Evolutionary conservation across 2,797 vertebrate genomes (phyloP).

Genomic region (Pangasius sanitwongsei): DNA sequence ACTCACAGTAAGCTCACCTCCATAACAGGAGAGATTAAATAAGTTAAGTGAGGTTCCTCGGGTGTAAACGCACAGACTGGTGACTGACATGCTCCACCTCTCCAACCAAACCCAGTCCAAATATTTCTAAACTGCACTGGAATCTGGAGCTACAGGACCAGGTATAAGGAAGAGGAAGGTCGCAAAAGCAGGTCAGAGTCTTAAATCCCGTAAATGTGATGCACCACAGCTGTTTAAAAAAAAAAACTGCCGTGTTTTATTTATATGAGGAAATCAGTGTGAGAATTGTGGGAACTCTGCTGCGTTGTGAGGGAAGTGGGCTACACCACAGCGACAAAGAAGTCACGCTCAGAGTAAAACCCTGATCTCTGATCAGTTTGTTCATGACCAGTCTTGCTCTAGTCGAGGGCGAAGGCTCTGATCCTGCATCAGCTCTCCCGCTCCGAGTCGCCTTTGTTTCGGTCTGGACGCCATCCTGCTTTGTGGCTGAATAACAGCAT

Average conservation of each 20-base stretch:
- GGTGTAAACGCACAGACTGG: not conserved
- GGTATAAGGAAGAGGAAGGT: no score
- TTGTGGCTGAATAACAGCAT: constrained; percentile 56
- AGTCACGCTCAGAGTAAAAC: not conserved
- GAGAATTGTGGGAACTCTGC: not conserved
- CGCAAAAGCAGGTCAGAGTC: not conserved
- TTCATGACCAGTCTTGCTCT: not conserved
- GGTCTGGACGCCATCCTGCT: constrained; percentile 55
- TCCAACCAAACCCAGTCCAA: not conserved
- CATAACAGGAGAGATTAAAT: not conserved
- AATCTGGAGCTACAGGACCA: not conserved
- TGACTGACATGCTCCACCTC: not conserved
- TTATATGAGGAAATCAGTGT: not conserved
- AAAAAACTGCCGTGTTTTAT: not conserved
- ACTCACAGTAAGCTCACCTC: not conserved
- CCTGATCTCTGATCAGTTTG: constrained; percentile 10
- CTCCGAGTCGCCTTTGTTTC: not conserved
- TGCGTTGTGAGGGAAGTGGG: not conserved
- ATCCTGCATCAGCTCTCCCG: not conserved
- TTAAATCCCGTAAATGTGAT: not conserved
- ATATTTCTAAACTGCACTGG: not conserved
- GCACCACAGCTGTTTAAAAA: not conserved
- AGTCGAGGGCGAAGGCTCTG: not conserved
- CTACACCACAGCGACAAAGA: not conserved
- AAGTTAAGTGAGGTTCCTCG: not conserved